phyloP scores from a whole-genome alignment of 1,140 invertebrate species.

The Aphelinus certus region DNA sequence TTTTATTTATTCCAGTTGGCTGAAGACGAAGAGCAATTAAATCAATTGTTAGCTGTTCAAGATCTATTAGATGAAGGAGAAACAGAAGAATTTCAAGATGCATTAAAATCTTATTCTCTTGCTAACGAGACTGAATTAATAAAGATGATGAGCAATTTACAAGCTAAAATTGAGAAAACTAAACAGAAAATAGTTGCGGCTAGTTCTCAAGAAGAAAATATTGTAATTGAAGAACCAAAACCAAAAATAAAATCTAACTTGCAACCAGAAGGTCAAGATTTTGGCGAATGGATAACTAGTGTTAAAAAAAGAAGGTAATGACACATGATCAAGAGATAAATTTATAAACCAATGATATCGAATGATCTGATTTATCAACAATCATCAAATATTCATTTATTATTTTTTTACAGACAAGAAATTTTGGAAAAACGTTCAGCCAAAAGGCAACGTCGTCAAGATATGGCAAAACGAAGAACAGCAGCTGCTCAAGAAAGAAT shows the following conservation, averaged over 20 bases:
- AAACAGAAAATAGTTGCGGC: conserved; percentile 80
- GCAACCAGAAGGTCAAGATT: conserved; percentile 72
- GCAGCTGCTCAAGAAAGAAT: conserved; percentile 92
- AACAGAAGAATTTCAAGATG: conserved; percentile 77
- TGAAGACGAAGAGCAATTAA: conserved; percentile 88
- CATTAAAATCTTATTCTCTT: conserved; percentile 70
- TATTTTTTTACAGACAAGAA: conserved; percentile 65
- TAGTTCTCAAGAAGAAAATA: conserved; percentile 72
- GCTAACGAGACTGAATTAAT: conserved; percentile 72
- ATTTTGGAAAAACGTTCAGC: conserved; percentile 74
- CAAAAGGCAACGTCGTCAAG: conserved; percentile 81
- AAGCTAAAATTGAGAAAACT: conserved; percentile 80
- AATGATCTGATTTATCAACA: background rate
- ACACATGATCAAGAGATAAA: background rate
- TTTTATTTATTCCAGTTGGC: conserved; percentile 67
- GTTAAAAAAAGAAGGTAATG: conserved; percentile 71
- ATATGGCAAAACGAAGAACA: conserved; percentile 89
- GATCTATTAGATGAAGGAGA: conserved; percentile 83
- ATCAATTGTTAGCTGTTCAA: conserved; percentile 80
- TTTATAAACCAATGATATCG: background rate
- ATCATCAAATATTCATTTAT: conserved; percentile 15
- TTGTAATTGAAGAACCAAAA: conserved; percentile 69
- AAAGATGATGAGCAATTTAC: conserved; percentile 79
- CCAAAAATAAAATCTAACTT: conserved; percentile 67
- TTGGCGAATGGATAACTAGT: conserved; percentile 76